Percentiles rank a stretch among this genome's conserved stretches.
Conservation (phyloP, 2,797 vertebrate genomes). For the Moxostoma hubbsi region DNA sequence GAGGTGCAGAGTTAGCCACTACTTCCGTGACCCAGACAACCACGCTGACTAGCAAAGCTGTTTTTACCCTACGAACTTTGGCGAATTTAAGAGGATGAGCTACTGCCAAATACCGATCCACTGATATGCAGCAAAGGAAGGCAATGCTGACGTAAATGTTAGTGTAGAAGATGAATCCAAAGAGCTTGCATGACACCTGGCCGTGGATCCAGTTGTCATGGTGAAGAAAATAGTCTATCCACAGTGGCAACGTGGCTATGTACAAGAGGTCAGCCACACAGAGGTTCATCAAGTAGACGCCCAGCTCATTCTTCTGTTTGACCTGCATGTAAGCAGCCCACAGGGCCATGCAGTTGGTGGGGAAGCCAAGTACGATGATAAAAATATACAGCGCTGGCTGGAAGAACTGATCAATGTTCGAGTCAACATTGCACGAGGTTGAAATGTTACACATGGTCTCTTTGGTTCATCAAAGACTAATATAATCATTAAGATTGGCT, state of each 20-base stretch:
- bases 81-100: constrained; percentile 87
- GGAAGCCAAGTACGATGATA: constrained; percentile 87
- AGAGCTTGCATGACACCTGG: constrained; percentile 88
- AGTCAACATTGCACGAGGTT: constrained; percentile 87
- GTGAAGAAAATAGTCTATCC: constrained; percentile 93
- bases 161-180: constrained; percentile 93
- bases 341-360: constrained; percentile 90
- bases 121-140: constrained; percentile 91
- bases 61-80: constrained; percentile 86
- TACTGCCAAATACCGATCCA: constrained; percentile 92
- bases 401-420: constrained; percentile 89
- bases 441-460: constrained; percentile 85
- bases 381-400: constrained; percentile 90
- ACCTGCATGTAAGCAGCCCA: constrained; percentile 94
- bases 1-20: constrained; percentile 87
- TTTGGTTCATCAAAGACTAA: constrained; percentile 43
- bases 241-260: constrained; percentile 88
- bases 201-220: constrained; percentile 92
- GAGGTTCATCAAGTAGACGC: constrained; percentile 91
- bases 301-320: constrained; percentile 87
- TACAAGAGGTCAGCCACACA: constrained; percentile 92
- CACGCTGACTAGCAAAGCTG: constrained; percentile 83
- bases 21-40: constrained; percentile 89
- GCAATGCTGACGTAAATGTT: constrained; percentile 95
- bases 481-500: constrained; percentile 39